phyloP scores from a whole-genome alignment of 2,888 invertebrate species.

The Pycnomerus fuliginosus region DNA sequence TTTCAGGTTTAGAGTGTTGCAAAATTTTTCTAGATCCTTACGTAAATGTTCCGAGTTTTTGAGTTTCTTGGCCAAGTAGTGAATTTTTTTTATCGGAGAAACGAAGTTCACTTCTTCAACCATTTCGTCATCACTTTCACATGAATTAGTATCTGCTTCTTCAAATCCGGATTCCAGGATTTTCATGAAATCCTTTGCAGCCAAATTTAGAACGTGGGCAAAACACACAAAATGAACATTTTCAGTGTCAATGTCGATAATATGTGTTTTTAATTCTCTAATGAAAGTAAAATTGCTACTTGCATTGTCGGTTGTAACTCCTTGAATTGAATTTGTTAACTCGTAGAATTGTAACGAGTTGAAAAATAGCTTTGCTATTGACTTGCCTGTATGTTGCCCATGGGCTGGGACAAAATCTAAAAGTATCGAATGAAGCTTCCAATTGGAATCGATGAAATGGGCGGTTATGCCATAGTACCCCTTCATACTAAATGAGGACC shows the following conservation, averaged over 20 bases:
- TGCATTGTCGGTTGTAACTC: constrained; percentile 11
- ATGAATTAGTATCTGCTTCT: constrained; percentile 1
- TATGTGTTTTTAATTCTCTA: constrained; percentile 1
- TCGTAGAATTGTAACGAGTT: background rate
- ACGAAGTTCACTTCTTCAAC: background rate
- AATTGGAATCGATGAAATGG: constrained; percentile 32
- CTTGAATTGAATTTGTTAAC: constrained; percentile 6
- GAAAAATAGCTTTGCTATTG: constrained; percentile 21
- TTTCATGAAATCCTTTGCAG: constrained; percentile 12
- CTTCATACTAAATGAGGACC: constrained; percentile 29
- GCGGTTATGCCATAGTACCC: constrained; percentile 32
- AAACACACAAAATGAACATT: constrained; percentile 12
- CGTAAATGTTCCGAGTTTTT: constrained; percentile 17
- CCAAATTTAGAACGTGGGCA: constrained; percentile 11
- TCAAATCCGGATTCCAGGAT: background rate
- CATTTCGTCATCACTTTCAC: background rate
- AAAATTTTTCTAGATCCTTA: constrained; percentile 20
- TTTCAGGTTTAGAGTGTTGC: constrained; percentile 18
- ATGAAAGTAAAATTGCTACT: constrained; percentile 9
- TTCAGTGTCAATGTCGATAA: constrained; percentile 3
- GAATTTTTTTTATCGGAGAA: background rate
- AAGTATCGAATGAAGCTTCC: constrained; percentile 27
- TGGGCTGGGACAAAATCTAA: constrained; percentile 32
- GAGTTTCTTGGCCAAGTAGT: constrained; percentile 15
- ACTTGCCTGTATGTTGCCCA: constrained; percentile 31